Base-by-base conservation (phyloP, 2,113 vertebrate species). In the Osmerus eperlanus region DNA sequence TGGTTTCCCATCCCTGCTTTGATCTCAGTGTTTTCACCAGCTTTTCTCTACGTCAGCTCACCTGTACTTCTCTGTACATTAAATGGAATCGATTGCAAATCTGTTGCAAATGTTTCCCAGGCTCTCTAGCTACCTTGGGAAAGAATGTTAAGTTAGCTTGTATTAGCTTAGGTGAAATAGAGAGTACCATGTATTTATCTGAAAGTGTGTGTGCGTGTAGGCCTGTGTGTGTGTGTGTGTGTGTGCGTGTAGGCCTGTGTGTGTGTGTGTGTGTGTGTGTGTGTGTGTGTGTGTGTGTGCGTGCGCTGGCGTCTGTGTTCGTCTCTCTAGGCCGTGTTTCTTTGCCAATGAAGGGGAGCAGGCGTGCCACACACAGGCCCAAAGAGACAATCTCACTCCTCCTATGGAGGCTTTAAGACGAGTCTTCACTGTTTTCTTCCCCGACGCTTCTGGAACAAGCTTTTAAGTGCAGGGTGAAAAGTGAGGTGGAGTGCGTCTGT, bases 251-350 rank as follows among this genome's bases (percentile, higher is more conserved):
- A 21, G 21, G 21, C 21, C 21, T 21, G 21, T 21, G 21, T 21
- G 21, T 21, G 21, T 8, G 59, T 61, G 21, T 60, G 58, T 59
- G 58, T 59, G 19, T 21, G 58, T 13, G 68, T 59, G 55, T 60
- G 29, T 60, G 53, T 8, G 59, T 61, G 21, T 60, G 58, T 59
- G 58, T 59, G 19, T 21, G 58, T 13, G 68, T 59, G 55, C 59
- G 29, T 60, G 53, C 68, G 67, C 25, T 32, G 47, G 11, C 51
- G 74, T 5, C 54, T 21, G 60, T 56, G 41, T 65, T n/a, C 61
- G 67, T 13, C 12, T 5, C 13, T 15, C 75, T 78, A 13, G 3
- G 71, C 70, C 75, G 70, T 74, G 67, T 83, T 82, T 79, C 76
- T 70, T 65, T 16, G 67, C 70, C 76, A 79, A 65, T 72, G 68